These are phyloP conservation scores for Varecia variegata DNA, from an alignment of 2,797 vertebrate species.

Conservation along the genomic window DNA sequence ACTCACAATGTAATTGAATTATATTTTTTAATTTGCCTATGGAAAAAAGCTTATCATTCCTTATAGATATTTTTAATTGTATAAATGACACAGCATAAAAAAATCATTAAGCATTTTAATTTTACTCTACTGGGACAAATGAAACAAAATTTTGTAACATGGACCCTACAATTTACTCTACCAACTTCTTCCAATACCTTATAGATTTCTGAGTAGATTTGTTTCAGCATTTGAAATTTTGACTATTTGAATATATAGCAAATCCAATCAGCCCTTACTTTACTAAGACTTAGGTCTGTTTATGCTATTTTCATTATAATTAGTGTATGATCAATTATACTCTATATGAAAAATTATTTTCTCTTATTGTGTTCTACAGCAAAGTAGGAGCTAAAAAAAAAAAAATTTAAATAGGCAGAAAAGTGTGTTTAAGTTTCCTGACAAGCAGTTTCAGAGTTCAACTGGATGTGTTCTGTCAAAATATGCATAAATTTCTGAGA, in stretches of 20 bases:
- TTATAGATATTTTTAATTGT: slow-evolving; percentile 40
- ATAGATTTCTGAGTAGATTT: not conserved
- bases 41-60: slow-evolving; percentile 1
- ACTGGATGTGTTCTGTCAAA: slow-evolving; percentile 60
- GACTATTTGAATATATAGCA: not conserved
- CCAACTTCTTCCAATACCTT: not conserved
- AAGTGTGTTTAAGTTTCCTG: slow-evolving; percentile 50
- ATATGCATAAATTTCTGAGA: slow-evolving; percentile 38
- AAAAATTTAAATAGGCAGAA: not conserved
- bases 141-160: not conserved
- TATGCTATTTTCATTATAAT: not conserved
- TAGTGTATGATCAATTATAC: not conserved
- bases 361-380: not conserved
- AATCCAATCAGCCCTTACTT: not conserved
- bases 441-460: not conserved
- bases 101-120: slow-evolving; percentile 14
- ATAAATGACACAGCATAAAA: not conserved
- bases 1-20: not conserved
- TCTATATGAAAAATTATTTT: not conserved
- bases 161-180: not conserved
- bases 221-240: not conserved
- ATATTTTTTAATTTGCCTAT: not conserved
- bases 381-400: slow-evolving; percentile 30
- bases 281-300: not conserved
- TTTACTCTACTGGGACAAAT: not conserved